Conservation (phyloP, 2,888 invertebrate species). For the Mylabris sibirica region DNA sequence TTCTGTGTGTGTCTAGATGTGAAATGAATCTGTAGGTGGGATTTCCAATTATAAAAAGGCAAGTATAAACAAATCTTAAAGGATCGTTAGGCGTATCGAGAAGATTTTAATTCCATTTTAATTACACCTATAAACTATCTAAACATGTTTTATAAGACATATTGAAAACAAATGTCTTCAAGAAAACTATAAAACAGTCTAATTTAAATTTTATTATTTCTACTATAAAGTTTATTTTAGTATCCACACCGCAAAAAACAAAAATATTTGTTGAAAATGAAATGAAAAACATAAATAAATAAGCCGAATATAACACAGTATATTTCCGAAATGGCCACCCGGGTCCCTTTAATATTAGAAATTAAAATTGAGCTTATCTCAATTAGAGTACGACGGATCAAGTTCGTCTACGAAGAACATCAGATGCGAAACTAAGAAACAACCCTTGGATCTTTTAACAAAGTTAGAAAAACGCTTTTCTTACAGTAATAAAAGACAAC, state of each 20-base stretch:
- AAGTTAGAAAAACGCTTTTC: too few relatives aligned
- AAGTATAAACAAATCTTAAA: neutral
- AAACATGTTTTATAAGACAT: neutral
- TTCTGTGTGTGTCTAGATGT: too few relatives aligned
- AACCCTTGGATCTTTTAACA: too few relatives aligned
- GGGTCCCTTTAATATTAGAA: too few relatives aligned
- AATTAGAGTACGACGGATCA: too few relatives aligned
- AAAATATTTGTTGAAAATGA: neutral
- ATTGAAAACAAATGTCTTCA: neutral
- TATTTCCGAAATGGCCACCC: too few relatives aligned
- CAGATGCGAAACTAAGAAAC: too few relatives aligned
- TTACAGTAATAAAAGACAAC: too few relatives aligned
- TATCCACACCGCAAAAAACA: neutral
- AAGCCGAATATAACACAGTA: neutral
- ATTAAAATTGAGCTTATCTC: too few relatives aligned
- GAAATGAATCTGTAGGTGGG: neutral
- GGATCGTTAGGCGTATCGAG: neutral
- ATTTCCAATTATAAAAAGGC: neutral
- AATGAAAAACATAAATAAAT: too few relatives aligned
- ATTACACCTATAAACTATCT: neutral
- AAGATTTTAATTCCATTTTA: neutral
- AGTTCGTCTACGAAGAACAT: too few relatives aligned
- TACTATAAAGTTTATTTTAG: slow-evolving; percentile 3
- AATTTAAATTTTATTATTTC: slow-evolving; percentile 3
- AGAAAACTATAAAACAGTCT: neutral